These are phyloP conservation scores for Galaxias olidus DNA, from an alignment of 2,797 vertebrate species.

Conservation along the genomic window DNA sequence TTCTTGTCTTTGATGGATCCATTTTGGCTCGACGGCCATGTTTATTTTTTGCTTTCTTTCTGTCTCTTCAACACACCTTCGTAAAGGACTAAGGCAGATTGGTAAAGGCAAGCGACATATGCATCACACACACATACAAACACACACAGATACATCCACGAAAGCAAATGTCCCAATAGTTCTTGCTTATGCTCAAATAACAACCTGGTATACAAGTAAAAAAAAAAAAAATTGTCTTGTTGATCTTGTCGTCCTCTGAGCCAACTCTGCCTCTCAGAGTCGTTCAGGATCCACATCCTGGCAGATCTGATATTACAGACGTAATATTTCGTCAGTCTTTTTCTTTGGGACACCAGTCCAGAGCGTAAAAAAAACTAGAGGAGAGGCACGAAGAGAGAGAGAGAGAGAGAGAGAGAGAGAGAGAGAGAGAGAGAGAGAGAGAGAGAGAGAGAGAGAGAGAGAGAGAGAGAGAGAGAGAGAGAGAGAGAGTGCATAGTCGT, in stretches of 20 bases:
- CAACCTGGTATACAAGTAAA: constrained; percentile 14
- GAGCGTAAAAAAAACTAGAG: constrained; percentile 51
- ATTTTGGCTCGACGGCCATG: constrained; percentile 19
- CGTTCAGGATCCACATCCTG: constrained; percentile 51
- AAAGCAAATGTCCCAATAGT: constrained; percentile 60
- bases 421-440: constrained; percentile 51
- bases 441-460: constrained; percentile 32
- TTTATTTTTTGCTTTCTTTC: constrained; percentile 31
- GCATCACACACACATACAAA: constrained; percentile 42
- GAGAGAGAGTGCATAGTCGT: constrained; percentile 77
- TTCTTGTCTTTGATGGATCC: constrained; percentile 26
- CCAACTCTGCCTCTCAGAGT: constrained; percentile 38
- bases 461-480: constrained; percentile 51
- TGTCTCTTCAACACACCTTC: constrained; percentile 23
- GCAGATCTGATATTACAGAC: constrained; percentile 68
- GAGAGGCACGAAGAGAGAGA: constrained; percentile 26
- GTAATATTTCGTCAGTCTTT: constrained; percentile 48
- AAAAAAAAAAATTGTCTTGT: constrained; percentile 23
- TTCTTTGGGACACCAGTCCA: constrained; percentile 72
- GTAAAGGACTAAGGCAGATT: constrained; percentile 41
- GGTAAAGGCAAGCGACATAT: constrained; percentile 34
- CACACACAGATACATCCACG: constrained; percentile 39
- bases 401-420: constrained; percentile 27
- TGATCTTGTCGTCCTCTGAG: constrained; percentile 52
- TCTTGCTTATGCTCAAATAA: constrained; percentile 39